Evolutionary conservation across 2,888 invertebrate genomes (phyloP).

Genomic region (Sceliomorpha sp.): DNA sequence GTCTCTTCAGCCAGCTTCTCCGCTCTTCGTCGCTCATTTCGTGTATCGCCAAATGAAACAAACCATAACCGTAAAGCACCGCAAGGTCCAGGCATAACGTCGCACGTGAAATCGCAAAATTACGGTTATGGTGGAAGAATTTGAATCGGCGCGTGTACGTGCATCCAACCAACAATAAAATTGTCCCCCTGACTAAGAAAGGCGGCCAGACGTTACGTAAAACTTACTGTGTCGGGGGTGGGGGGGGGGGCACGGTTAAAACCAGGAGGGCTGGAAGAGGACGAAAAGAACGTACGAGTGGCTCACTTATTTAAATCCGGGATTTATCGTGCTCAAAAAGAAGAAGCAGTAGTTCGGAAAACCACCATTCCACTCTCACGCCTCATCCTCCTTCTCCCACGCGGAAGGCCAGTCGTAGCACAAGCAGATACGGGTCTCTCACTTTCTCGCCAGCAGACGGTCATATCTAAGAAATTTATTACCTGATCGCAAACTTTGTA

Average conservation of each 20-base stretch:
- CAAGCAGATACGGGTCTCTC: slow-evolving; percentile 23
- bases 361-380: slow-evolving; percentile 37
- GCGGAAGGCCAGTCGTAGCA: slow-evolving; percentile 4
- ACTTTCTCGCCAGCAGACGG: slow-evolving; percentile 35
- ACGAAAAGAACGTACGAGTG: slow-evolving; percentile 27
- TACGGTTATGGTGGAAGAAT: slow-evolving; percentile 20
- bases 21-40: too few species aligned
- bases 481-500: slow-evolving; percentile 51
- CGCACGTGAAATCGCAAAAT: slow-evolving; percentile 18
- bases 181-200: slow-evolving; percentile 21
- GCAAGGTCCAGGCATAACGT: slow-evolving; percentile 21
- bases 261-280: slow-evolving; percentile 14
- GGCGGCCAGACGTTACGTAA: slow-evolving; percentile 26
- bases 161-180: slow-evolving; percentile 31
- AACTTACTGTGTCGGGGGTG: slow-evolving; percentile 16
- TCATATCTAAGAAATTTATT: slow-evolving; percentile 56
- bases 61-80: slow-evolving; percentile 21
- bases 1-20: too few species aligned
- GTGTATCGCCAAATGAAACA: slow-evolving; percentile 25
- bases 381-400: slow-evolving; percentile 15
- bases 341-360: slow-evolving; percentile 53
- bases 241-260: background rate
- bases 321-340: slow-evolving; percentile 61
- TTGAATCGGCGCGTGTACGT: slow-evolving; percentile 31
- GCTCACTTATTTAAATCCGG: slow-evolving; percentile 61